phyloP scores from a whole-genome alignment of 2,888 invertebrate species.

The Andricus curvator region DNA sequence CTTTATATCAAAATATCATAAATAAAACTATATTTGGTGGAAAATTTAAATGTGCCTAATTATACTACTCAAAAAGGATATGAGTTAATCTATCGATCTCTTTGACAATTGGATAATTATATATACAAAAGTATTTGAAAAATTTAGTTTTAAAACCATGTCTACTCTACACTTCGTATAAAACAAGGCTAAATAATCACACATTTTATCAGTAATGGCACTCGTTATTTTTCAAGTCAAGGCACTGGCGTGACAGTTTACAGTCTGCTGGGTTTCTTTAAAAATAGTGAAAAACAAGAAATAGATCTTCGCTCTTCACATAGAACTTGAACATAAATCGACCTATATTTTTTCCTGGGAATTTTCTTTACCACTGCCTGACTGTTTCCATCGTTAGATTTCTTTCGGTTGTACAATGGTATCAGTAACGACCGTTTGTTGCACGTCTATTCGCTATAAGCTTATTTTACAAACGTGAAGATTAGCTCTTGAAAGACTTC shows the following conservation, averaged over 20 bases:
- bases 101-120: no score
- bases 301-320: neutral
- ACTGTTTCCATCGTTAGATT: neutral
- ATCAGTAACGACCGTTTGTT: constrained; percentile 19
- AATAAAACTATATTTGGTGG: no score
- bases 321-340: neutral
- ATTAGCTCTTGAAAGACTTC: constrained; percentile 36
- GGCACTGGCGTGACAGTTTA: neutral
- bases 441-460: neutral
- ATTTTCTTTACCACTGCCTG: neutral
- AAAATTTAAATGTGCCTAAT: no score
- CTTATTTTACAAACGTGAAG: constrained; percentile 12
- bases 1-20: no score
- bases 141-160: neutral
- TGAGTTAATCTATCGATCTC: no score
- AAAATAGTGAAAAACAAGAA: neutral
- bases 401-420: neutral
- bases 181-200: neutral
- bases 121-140: no score
- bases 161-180: neutral
- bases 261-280: neutral
- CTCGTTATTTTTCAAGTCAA: neutral
- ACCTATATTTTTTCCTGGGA: neutral
- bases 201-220: neutral
- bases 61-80: no score